Base-by-base conservation (phyloP, 2,797 vertebrate genomes). In the Coreius guichenoti region DNA sequence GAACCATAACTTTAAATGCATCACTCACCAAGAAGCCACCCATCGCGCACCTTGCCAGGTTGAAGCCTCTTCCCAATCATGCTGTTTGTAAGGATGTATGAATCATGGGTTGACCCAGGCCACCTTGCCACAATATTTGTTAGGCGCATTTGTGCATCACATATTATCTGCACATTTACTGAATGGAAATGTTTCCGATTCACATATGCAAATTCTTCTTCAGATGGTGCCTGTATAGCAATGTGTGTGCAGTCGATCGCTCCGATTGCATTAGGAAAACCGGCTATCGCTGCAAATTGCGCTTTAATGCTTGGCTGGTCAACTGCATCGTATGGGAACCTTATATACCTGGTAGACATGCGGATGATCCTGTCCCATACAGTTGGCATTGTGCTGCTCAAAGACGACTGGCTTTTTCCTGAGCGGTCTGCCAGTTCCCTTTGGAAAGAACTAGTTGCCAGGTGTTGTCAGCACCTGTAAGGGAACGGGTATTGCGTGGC, bases 61-160 rank as follows among this genome's bases (percentile, higher is more conserved):
- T 68, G 65, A 17, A 68, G 17, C 17, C 17, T 13, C 11, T 12
- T 23, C 33, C 21, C 11, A n/a, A 43, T 3, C 45, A 49, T 49
- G 70, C 70, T 49, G n/a, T 49, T 73, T 73, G 13, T 49, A 17
- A 73, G 70, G 70, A 73, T 29, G 45, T 29, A 49, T 49, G n/a
- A 73, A 73, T 73, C 70, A 33, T n/a, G 9, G 23, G 39, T 47
- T 74, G 70, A 23, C 14, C 70, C 43, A 74, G 51, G 31, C 69
- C 17, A 65, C 26, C 61, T 29, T 65, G 8, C 61, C 26, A 65
- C 61, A 65, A 14, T 65, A 26, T 65, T 29, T 65, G 12, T 65
- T 43, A 16, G 61, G 61, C 13, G 26, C 26, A 65, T 65, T 65
- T 65, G 61, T 65, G 61, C 61, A 63, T 63, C 61, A 39, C 36